A percentile compares a stretch with the other conserved stretches of the same genome.
Evolutionary conservation across 2,888 invertebrate species (phyloP).

Genomic region (Sarcophaga rosellei): DNA sequence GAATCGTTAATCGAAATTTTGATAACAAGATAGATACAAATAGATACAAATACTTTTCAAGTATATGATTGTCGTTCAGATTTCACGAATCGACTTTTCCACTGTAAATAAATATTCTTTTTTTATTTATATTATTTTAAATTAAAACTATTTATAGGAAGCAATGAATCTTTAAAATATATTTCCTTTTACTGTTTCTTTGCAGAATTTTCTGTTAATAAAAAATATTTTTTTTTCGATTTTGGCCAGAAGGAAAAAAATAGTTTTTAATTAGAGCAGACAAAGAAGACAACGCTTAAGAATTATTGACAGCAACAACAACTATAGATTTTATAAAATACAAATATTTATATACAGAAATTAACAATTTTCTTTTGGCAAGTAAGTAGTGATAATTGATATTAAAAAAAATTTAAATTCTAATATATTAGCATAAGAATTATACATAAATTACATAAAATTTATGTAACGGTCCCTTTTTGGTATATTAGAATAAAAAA

Average conservation of each 20-base stretch:
- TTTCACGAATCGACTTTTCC: too few species aligned
- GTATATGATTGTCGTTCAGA: too few species aligned
- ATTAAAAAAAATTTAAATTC: not conserved
- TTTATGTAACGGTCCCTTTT: too few species aligned
- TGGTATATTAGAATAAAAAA: too few species aligned
- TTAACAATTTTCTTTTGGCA: slow-evolving; percentile 41
- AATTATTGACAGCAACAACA: slow-evolving; percentile 43
- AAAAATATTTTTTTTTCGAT: slow-evolving; percentile 37
- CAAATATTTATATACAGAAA: slow-evolving; percentile 29
- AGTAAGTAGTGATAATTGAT: slow-evolving; percentile 46
- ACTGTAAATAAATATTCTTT: not conserved
- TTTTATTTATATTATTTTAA: not conserved
- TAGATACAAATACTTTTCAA: too few species aligned
- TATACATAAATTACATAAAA: too few species aligned
- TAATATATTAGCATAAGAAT: too few species aligned
- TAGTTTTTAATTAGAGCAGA: slow-evolving; percentile 18
- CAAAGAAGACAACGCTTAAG: not conserved
- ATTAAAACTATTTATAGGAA: too few species aligned
- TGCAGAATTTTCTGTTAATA: slow-evolving; percentile 63
- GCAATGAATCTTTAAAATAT: slow-evolving; percentile 49
- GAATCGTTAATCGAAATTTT: too few species aligned
- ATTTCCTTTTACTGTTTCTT: slow-evolving; percentile 40
- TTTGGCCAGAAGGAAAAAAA: slow-evolving; percentile 31
- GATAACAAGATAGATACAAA: too few species aligned
- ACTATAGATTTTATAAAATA: not conserved